Conservation (phyloP, 2,113 vertebrate genomes). For the Oryzias woworae region DNA sequence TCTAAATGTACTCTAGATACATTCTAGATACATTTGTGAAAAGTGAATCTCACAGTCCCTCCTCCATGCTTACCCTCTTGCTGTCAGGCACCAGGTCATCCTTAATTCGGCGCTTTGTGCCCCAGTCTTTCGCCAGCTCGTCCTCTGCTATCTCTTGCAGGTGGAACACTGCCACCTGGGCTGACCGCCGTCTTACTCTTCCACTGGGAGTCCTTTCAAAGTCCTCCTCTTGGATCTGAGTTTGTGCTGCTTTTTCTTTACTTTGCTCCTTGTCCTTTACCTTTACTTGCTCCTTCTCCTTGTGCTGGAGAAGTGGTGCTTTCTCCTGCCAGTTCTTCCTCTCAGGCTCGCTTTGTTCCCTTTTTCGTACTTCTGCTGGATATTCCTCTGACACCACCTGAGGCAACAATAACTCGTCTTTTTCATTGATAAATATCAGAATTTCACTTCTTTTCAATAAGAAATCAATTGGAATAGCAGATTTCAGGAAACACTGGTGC, state of each 20-base stretch:
- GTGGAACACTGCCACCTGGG: conserved; percentile 95
- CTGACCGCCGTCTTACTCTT: conserved; percentile 89
- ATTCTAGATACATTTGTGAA: neutral
- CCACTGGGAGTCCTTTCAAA: conserved; percentile 94
- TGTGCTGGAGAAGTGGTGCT: conserved; percentile 1
- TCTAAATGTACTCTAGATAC: neutral
- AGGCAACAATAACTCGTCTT: conserved; percentile 14
- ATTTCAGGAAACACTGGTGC: neutral
- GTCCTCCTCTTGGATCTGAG: conserved; percentile 76
- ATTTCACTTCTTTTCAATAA: neutral
- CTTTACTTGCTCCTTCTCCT: conserved; percentile 56
- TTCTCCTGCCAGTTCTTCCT: conserved; percentile 47
- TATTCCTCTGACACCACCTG: conserved; percentile 58
- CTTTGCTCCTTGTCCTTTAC: conserved; percentile 60
- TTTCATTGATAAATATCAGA: conserved; percentile 21
- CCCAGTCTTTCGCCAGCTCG: conserved; percentile 92
- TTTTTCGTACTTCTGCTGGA: conserved; percentile 41
- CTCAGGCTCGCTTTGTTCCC: conserved; percentile 51
- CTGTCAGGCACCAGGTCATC: conserved; percentile 96
- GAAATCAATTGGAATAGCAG: neutral
- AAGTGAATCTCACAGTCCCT: neutral
- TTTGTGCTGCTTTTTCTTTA: conserved; percentile 66
- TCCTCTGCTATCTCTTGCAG: conserved; percentile 97
- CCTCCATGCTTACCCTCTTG: conserved; percentile 82
- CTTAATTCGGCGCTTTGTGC: conserved; percentile 90